These are phyloP conservation scores for Tubulanus polymorphus DNA, from an alignment of 2,888 invertebrate species.

Conservation along the genomic window DNA sequence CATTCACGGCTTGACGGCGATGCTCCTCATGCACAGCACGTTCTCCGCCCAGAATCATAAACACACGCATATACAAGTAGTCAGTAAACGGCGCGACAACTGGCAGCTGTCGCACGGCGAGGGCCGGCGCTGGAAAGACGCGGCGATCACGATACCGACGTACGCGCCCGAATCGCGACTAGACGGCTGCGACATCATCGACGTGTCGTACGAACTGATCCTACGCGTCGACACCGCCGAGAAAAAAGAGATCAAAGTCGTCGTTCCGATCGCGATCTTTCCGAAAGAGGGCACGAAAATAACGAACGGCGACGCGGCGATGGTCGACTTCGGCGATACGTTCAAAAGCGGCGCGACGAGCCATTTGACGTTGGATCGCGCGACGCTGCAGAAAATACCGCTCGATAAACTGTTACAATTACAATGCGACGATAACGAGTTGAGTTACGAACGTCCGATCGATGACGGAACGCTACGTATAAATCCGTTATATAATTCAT, in stretches of 20 bases:
- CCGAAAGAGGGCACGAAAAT: no score
- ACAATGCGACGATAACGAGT: neutral
- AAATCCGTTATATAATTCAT: neutral
- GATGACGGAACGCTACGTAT: neutral
- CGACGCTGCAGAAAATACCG: neutral
- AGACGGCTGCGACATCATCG: constrained; percentile 50
- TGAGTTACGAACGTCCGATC: neutral
- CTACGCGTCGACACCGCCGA: constrained; percentile 45
- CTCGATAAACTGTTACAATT: neutral
- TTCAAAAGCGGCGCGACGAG: neutral
- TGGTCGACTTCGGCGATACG: neutral
- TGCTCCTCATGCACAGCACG: constrained; percentile 41
- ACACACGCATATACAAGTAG: constrained; percentile 27
- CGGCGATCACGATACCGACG: constrained; percentile 44
- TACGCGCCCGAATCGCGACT: constrained; percentile 50
- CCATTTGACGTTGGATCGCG: neutral
- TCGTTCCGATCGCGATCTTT: constrained; percentile 35
- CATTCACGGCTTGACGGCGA: constrained; percentile 35
- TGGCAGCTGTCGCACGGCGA: constrained; percentile 43
- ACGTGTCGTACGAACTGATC: constrained; percentile 44
- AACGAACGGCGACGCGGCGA: no score
- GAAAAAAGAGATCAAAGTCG: constrained; percentile 29
- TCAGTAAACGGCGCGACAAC: constrained; percentile 49
- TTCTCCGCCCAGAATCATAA: constrained; percentile 42
- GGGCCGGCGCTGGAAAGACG: constrained; percentile 46